These are phyloP conservation scores for Cynodonichthys magdalenae DNA, from an alignment of 2,797 vertebrate genomes.

Conservation along the genomic window DNA sequence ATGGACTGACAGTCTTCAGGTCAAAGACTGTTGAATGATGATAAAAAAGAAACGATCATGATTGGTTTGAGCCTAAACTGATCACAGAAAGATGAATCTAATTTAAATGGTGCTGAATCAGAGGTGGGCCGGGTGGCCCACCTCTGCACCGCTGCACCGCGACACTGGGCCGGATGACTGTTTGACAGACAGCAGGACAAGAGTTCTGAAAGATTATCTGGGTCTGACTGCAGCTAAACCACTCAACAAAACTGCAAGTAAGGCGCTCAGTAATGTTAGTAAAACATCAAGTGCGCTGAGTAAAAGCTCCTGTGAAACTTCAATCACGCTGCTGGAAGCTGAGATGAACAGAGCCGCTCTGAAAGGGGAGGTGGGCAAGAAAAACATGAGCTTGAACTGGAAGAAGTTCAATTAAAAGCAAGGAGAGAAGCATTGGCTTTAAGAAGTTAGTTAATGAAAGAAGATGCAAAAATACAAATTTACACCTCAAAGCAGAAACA, in stretches of 20 bases:
- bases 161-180: background rate
- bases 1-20: background rate
- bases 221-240: background rate
- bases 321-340: background rate
- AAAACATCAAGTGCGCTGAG: background rate
- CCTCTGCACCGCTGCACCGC: background rate
- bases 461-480: background rate
- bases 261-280: background rate
- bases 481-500: background rate
- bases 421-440: background rate
- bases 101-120: background rate
- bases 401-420: background rate
- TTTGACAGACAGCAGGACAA: background rate
- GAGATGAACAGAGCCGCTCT: no score
- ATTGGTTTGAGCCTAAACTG: background rate
- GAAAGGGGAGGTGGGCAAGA: background rate
- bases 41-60: slow-evolving; percentile 2
- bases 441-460: background rate
- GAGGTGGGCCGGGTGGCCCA: no score
- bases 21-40: background rate
- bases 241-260: background rate
- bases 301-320: background rate
- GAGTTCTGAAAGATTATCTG: background rate
- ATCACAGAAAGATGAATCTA: background rate
- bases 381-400: background rate